Evolutionary conservation across 2,888 invertebrate genomes (phyloP).

Genomic region (Cosmia trapezina): DNA sequence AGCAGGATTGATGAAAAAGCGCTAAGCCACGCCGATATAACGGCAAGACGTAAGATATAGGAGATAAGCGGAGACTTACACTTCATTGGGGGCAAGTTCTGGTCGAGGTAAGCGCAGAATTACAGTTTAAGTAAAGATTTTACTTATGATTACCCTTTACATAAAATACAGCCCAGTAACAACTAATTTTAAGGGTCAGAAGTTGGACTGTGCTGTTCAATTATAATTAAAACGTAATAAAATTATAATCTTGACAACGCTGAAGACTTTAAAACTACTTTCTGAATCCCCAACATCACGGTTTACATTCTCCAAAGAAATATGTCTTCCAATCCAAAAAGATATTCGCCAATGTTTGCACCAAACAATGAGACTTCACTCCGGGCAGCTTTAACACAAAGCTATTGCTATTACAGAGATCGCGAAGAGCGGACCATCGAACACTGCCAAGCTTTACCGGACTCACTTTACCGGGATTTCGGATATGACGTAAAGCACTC

Average conservation of each 20-base stretch:
- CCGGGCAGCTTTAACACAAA: slow-evolving; percentile 89
- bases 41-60: slow-evolving; percentile 64
- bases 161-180: background rate
- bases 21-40: slow-evolving; percentile 91
- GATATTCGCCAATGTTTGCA: slow-evolving; percentile 70
- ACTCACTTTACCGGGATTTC: slow-evolving; percentile 90
- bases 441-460: slow-evolving; percentile 86
- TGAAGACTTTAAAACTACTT: background rate
- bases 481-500: slow-evolving; percentile 90
- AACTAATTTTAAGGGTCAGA: background rate
- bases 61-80: slow-evolving; percentile 58
- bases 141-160: background rate
- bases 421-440: slow-evolving; percentile 87
- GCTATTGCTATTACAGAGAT: slow-evolving; percentile 90
- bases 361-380: slow-evolving; percentile 84
- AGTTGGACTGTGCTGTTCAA: background rate
- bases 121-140: background rate
- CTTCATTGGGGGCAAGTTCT: slow-evolving; percentile 1
- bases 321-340: slow-evolving; percentile 5
- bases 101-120: background rate
- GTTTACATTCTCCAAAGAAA: slow-evolving; percentile 5
- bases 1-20: slow-evolving; percentile 91
- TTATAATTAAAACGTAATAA: background rate
- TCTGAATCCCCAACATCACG: background rate
- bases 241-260: background rate